phyloP scores from a whole-genome alignment of 2,113 vertebrate genomes.

The Cyanocitta stelleri region DNA sequence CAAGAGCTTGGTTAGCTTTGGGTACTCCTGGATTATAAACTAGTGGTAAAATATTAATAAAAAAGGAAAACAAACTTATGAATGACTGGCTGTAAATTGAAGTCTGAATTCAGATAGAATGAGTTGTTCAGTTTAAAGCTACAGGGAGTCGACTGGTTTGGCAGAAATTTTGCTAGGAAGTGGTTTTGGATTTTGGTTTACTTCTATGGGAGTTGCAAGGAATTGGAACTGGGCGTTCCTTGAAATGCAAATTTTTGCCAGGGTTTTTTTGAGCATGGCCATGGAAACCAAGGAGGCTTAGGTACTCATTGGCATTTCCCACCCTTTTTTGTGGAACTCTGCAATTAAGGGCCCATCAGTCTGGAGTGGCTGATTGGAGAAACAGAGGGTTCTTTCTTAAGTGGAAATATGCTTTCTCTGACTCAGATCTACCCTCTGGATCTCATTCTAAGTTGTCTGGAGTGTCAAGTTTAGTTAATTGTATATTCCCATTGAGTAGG shows the following conservation, averaged over 20 bases:
- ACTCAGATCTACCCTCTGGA: slow-evolving; percentile 46
- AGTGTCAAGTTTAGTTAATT: slow-evolving; percentile 52
- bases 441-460: slow-evolving; percentile 44
- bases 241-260: slow-evolving; percentile 58
- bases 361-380: slow-evolving; percentile 28
- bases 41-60: background rate
- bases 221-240: slow-evolving; percentile 39
- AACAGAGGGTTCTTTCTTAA: slow-evolving; percentile 47
- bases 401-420: slow-evolving; percentile 49
- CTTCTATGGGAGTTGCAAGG: background rate
- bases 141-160: background rate
- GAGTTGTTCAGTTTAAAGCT: slow-evolving; percentile 2
- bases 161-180: slow-evolving; percentile 51
- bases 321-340: slow-evolving; percentile 33
- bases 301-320: slow-evolving; percentile 39
- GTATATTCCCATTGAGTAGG: background rate
- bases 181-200: slow-evolving; percentile 46
- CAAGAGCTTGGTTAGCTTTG: background rate
- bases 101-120: background rate
- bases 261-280: slow-evolving; percentile 43
- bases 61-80: background rate
- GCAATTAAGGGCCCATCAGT: slow-evolving; percentile 63
- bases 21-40: background rate
- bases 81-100: background rate
- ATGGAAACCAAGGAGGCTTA: slow-evolving; percentile 38